Evolutionary conservation across 2,797 vertebrate genomes (phyloP), one percentile per base, ranked within the genome.

Genomic region (Aldrovandia affinis): DNA sequence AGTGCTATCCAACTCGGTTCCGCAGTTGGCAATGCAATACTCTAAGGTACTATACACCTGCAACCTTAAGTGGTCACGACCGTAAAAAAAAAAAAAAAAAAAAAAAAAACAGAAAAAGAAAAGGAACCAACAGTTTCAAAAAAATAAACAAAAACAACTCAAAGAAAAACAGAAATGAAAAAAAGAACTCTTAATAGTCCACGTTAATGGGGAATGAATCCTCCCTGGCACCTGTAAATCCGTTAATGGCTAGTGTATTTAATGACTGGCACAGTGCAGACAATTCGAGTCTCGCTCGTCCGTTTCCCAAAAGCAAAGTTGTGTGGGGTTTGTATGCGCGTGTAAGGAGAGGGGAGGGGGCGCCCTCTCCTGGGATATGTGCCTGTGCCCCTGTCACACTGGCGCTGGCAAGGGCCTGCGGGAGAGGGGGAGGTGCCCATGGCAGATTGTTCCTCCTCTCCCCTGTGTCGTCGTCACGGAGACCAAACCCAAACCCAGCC

Each of bases 141-240:
- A 52, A 36, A 78, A 78, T 47, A 47, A 68, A 59, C n/a, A n/a
- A n/a, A n/a, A n/a, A n/a, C n/a, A n/a, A n/a, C n/a, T n/a, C n/a
- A 89, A 85, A 42, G 36, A n/a, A 57, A 81, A 63, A 20, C 30
- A 80, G 82, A 86, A 87, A 83, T 85, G 84, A 20, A 42, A 83
- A 87, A 70, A 87, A 83, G 28, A 90, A 85, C 5, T 89, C 85
- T 89, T 59, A 89, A 84, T 89, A 83, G 90, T 91, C 88, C 86
- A 85, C 39, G 86, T 93, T 91, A 90, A 84, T 88, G 86, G 84
- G 84, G 78, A 83, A 89, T 89, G 90, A 91, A 89, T 92, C 89
- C 89, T 87, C 92, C 91, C 92, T 93, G 94, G 93, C 94, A 94
- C 92, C 93, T 94, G 90, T 90, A 93, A 91, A 91, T 91, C 88